Evolutionary conservation across 1,140 invertebrate genomes (phyloP).

Genomic region (Aphaenogaster ashmeadi): DNA sequence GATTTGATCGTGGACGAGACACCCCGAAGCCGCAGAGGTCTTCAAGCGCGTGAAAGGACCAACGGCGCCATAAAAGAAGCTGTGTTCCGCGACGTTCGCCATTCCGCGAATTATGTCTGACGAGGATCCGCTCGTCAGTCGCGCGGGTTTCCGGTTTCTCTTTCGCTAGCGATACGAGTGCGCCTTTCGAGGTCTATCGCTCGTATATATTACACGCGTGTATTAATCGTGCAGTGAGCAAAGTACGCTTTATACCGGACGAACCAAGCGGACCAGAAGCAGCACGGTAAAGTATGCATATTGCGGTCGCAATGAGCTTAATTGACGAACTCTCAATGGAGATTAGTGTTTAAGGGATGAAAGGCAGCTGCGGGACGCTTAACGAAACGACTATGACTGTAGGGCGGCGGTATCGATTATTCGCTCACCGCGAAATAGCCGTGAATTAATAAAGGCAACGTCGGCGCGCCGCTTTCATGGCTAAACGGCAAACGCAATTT

Average conservation of each 20-base stretch:
- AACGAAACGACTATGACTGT: not conserved
- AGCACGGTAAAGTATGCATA: not conserved
- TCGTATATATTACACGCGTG: not conserved
- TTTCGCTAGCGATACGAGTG: not conserved
- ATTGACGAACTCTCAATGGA: conserved; percentile 1
- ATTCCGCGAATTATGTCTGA: conserved; percentile 51
- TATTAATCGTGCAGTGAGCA: not conserved
- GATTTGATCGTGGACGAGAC: conserved; percentile 65
- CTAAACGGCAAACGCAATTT: not conserved
- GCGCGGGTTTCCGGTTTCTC: conserved; percentile 2
- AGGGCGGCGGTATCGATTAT: not conserved
- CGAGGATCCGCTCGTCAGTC: not conserved
- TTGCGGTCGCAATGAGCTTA: not conserved
- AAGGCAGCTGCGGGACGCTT: not conserved
- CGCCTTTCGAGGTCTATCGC: not conserved
- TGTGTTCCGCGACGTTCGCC: conserved; percentile 27
- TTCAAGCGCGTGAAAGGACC: conserved; percentile 68
- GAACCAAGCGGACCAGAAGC: not conserved
- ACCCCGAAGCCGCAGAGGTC: conserved; percentile 60
- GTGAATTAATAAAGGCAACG: conserved; percentile 9
- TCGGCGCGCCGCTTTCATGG: not conserved
- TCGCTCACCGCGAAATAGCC: not conserved
- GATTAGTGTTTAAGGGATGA: conserved; percentile 5
- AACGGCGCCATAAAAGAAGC: conserved; percentile 70
- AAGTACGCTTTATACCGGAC: not conserved